Evolutionary conservation across 2,797 vertebrate genomes (phyloP).

Genomic region (Tenualosa ilisha): DNA sequence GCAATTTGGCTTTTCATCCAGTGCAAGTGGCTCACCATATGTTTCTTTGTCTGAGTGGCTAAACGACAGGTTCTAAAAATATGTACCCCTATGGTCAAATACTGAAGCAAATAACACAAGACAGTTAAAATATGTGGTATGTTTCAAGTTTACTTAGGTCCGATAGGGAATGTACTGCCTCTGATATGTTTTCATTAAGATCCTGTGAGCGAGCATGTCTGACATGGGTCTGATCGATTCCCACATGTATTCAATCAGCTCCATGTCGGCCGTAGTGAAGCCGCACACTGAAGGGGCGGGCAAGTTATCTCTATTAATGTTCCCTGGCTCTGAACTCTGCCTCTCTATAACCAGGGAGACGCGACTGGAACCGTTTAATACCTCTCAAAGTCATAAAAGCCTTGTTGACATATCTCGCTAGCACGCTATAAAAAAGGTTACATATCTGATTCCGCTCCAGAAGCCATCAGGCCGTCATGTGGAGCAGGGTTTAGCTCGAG

Average conservation of each 20-base stretch:
- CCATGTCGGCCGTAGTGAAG: neutral
- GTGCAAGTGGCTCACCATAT: neutral
- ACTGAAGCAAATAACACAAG: neutral
- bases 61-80: neutral
- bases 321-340: neutral
- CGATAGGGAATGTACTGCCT: neutral
- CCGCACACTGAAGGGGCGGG: neutral
- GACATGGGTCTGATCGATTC: constrained; percentile 18
- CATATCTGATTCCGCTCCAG: constrained; percentile 33
- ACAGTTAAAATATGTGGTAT: constrained; percentile 19
- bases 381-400: constrained; percentile 19
- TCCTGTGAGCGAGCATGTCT: constrained; percentile 6
- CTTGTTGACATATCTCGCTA: constrained; percentile 28
- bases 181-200: constrained; percentile 22
- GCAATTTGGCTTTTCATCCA: neutral
- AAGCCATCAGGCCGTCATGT: constrained; percentile 27
- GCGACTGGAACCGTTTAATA: constrained; percentile 36
- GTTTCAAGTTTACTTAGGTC: constrained; percentile 12
- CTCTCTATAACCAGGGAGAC: constrained; percentile 25
- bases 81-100: constrained; percentile 1
- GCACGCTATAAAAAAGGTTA: constrained; percentile 29
- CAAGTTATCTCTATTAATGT: constrained; percentile 17
- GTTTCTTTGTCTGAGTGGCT: neutral
- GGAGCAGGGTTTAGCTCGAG: constrained; percentile 18
- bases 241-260: constrained; percentile 21